Conservation (phyloP, 1,140 invertebrate species). For the Calosoma granatense region DNA sequence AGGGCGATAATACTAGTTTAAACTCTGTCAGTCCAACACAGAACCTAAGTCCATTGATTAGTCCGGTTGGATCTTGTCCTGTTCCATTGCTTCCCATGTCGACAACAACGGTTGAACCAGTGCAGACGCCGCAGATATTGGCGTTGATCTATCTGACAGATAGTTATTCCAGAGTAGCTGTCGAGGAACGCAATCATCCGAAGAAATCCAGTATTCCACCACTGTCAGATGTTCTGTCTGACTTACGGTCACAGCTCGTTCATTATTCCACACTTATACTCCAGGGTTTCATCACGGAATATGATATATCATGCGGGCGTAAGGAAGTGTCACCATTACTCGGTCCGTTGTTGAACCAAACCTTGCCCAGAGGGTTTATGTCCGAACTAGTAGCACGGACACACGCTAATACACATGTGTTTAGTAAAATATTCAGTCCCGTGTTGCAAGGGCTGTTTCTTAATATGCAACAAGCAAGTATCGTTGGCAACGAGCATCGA, state of each 20-base stretch:
- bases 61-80: constrained; percentile 34
- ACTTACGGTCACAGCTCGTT: constrained; percentile 51
- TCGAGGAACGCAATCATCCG: constrained; percentile 60
- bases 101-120: constrained; percentile 22
- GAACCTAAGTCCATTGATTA: constrained; percentile 27
- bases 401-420: constrained; percentile 40
- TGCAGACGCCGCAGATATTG: constrained; percentile 35
- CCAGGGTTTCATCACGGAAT: constrained; percentile 39
- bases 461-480: constrained; percentile 56
- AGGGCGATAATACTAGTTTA: constrained; percentile 34
- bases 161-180: constrained; percentile 54
- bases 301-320: constrained; percentile 12
- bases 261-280: constrained; percentile 49
- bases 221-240: constrained; percentile 41
- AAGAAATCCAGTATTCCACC: constrained; percentile 52
- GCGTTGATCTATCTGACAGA: constrained; percentile 51
- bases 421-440: constrained; percentile 59
- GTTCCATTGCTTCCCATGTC: constrained; percentile 25
- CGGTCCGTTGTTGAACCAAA: constrained; percentile 49
- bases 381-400: constrained; percentile 51
- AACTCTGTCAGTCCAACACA: constrained; percentile 25
- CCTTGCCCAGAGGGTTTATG: constrained; percentile 55
- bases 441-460: constrained; percentile 57
- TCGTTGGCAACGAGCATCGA: constrained; percentile 60
- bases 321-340: constrained; percentile 43